Percentiles rank a stretch among this genome's conserved stretches.
Conservation (phyloP, 2,113 vertebrate species). For the Vulpes lagopus region DNA sequence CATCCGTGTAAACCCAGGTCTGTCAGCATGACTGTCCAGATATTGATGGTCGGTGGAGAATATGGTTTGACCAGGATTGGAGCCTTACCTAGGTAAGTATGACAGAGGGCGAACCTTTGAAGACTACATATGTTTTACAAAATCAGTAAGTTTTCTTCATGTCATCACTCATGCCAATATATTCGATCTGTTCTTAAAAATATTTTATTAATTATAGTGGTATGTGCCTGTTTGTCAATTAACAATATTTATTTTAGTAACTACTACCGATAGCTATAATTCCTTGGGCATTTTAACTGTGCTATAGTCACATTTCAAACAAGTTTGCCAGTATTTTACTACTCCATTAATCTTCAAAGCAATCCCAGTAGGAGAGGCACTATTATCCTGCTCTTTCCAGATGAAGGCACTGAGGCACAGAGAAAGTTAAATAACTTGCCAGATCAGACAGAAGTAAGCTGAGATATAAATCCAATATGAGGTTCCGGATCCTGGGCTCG, state of each 20-base stretch:
- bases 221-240: background rate
- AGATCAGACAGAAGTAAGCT: background rate
- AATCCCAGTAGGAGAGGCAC: background rate
- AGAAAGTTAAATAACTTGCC: constrained; percentile 41
- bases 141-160: background rate
- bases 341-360: constrained; percentile 16
- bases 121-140: background rate
- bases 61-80: background rate
- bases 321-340: background rate
- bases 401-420: constrained; percentile 22
- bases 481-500: constrained; percentile 10
- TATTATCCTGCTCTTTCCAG: constrained; percentile 41
- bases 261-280: background rate
- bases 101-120: background rate
- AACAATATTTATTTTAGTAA: constrained; percentile 2
- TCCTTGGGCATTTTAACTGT: background rate
- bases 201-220: background rate
- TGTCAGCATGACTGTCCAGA: background rate
- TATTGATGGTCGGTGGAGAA: background rate
- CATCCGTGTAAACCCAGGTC: background rate
- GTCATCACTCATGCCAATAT: background rate
- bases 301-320: background rate
- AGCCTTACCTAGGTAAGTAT: background rate
- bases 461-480: constrained; percentile 55
- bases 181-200: background rate